phyloP scores from a whole-genome alignment of 37 sponge, comb jelly and placozoan species.

The Oopsacas minuta region DNA sequence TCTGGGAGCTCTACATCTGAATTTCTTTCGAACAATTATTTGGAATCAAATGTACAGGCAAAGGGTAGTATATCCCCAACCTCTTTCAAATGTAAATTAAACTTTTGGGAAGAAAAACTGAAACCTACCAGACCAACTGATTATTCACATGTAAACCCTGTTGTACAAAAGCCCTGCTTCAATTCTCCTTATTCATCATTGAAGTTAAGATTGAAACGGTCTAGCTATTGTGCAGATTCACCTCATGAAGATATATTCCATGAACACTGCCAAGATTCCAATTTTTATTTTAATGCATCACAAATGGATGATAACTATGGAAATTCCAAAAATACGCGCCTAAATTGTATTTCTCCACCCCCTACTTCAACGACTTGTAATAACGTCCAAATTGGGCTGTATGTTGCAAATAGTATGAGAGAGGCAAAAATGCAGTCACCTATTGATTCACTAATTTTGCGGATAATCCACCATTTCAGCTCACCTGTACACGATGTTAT shows the following conservation, averaged over 20 bases:
- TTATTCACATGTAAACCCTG: too few species aligned
- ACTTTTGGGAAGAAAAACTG: not conserved
- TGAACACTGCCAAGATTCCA: too few species aligned
- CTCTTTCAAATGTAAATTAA: not conserved
- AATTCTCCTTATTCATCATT: not conserved
- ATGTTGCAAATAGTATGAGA: slow-evolving; percentile 5
- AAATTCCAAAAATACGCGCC: too few species aligned
- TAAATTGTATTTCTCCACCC: not conserved
- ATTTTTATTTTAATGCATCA: not conserved
- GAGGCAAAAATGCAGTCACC: not conserved
- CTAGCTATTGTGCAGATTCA: not conserved
- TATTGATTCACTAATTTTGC: not conserved
- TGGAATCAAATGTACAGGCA: too few species aligned
- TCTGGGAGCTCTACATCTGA: not conserved
- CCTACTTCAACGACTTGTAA: not conserved
- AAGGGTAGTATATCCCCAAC: not conserved
- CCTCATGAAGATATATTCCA: not conserved
- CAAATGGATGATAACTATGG: not conserved
- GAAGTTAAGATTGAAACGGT: not conserved
- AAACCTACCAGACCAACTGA: not conserved
- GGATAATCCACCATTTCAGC: not conserved
- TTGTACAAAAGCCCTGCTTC: too few species aligned
- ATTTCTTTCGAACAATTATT: not conserved
- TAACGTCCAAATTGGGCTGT: not conserved
- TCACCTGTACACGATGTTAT: not conserved